Base-by-base conservation (phyloP, 2,797 vertebrate genomes). In the Takifugu rubripes region DNA sequence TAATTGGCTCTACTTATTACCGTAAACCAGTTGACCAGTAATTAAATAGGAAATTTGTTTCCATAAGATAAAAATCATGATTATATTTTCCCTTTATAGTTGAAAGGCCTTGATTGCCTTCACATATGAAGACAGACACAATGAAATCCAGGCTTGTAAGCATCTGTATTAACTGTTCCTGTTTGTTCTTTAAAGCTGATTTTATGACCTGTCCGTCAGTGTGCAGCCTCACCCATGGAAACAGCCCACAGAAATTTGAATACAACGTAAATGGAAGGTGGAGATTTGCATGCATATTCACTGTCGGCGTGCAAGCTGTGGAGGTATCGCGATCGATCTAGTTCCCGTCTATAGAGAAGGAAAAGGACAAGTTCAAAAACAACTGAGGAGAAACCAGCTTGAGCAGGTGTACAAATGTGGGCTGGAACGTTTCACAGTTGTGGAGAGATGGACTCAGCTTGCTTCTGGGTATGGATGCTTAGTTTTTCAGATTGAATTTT, bases 51-150 rank as follows among this genome's bases (percentile, higher is more conserved):
- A 49, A 49, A 78, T 56, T 54, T 56, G 62, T 69, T 65, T 77
- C 56, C 67, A 82, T 84, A 74, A 72, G 64, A 67, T 63, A 54
- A 47, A 67, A 54, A 76, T 85, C 68, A 80, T 83, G 69, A 64
- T 65, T 78, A 66, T 81, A 72, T 62, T 67, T 79, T 72, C 59
- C 49, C 52, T 53, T 63, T 71, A 82, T 64, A 63, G 64, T 59
- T 67, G 52, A 60, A 70, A 69, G 66, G 51, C 62, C 49, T 44
- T 68, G 47, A 68, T 80, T 61, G 70, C 51, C 56, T 21, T n/a
- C 54, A 50, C 29, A 52, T 42, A 31, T 25, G 6, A 21, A 27
- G 27, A 27, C 27, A 27, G 3, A 27, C 6, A 27, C 27, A 27
- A 6, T 27, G 27, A 3, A 29, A 29, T 17, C 17, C 17, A 17